These are phyloP conservation scores for Clanis bilineata DNA, from an alignment of 2,888 invertebrate genomes.

Conservation along the genomic window DNA sequence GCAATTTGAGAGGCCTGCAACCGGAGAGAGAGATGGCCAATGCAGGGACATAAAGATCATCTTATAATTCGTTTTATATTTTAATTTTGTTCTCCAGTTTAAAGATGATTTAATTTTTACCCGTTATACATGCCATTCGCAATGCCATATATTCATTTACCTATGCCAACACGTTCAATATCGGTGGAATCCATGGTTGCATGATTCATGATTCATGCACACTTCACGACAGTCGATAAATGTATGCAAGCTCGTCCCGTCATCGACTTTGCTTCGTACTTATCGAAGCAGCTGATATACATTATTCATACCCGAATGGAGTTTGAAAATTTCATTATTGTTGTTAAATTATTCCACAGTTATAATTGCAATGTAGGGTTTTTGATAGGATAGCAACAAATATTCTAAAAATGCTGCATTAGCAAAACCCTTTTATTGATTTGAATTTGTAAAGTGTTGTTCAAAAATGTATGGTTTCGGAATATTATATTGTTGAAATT, in stretches of 20 bases:
- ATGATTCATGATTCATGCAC: slow-evolving; percentile 18
- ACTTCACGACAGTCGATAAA: background rate
- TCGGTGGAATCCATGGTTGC: slow-evolving; percentile 14
- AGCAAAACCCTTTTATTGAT: background rate
- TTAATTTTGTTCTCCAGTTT: too few species aligned
- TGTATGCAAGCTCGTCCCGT: slow-evolving; percentile 13
- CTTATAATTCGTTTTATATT: too few species aligned
- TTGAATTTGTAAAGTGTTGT: background rate
- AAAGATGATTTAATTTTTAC: too few species aligned
- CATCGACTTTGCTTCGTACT: slow-evolving; percentile 15
- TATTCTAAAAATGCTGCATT: background rate
- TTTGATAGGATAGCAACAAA: background rate
- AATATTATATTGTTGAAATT: too few species aligned
- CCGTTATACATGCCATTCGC: background rate
- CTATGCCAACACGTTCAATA: background rate
- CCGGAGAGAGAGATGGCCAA: too few species aligned
- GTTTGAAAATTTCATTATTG: slow-evolving; percentile 11
- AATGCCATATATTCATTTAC: background rate
- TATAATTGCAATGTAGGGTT: background rate
- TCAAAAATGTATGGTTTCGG: too few species aligned
- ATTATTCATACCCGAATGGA: slow-evolving; percentile 14
- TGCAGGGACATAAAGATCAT: too few species aligned
- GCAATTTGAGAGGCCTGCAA: too few species aligned
- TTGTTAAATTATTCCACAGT: slow-evolving; percentile 5
- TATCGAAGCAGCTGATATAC: slow-evolving; percentile 12